These are phyloP conservation scores for Rhea americana DNA, from an alignment of 2,113 vertebrate genomes.

Conservation along the genomic window DNA sequence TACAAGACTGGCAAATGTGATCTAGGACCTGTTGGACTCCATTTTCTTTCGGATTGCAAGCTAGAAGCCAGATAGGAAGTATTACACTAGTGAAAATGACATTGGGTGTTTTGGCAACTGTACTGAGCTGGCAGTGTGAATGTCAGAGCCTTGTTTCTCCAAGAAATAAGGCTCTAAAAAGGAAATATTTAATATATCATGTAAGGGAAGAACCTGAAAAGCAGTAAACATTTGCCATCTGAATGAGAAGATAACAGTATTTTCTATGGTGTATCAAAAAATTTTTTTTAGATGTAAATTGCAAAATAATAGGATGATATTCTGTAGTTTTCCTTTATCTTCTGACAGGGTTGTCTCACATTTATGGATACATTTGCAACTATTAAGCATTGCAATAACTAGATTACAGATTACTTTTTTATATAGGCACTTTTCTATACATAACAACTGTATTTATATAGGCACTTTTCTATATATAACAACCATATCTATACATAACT, in stretches of 20 bases:
- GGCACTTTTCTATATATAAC: background rate
- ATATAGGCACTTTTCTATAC: background rate
- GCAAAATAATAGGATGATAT: background rate
- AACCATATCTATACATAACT: background rate
- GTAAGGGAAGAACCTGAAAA: background rate
- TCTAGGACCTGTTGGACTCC: background rate
- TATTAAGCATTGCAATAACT: background rate
- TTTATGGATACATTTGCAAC: background rate
- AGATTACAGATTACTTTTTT: background rate
- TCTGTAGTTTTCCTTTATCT: background rate
- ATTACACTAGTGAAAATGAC: background rate
- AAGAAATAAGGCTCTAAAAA: background rate
- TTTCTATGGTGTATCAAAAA: accelerated
- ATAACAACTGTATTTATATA: background rate
- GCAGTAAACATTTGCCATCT: background rate
- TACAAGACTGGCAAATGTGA: background rate
- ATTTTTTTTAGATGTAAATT: background rate
- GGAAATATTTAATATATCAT: background rate
- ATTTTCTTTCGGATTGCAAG: background rate
- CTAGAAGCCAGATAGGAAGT: background rate
- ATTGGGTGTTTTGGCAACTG: background rate
- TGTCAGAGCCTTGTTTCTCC: background rate
- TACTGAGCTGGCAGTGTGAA: background rate
- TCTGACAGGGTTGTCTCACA: background rate
- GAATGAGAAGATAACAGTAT: background rate